Evolutionary conservation across 2,113 vertebrate species (phyloP), one percentile per base, ranked within the genome.

Genomic region (Struthio camelus): DNA sequence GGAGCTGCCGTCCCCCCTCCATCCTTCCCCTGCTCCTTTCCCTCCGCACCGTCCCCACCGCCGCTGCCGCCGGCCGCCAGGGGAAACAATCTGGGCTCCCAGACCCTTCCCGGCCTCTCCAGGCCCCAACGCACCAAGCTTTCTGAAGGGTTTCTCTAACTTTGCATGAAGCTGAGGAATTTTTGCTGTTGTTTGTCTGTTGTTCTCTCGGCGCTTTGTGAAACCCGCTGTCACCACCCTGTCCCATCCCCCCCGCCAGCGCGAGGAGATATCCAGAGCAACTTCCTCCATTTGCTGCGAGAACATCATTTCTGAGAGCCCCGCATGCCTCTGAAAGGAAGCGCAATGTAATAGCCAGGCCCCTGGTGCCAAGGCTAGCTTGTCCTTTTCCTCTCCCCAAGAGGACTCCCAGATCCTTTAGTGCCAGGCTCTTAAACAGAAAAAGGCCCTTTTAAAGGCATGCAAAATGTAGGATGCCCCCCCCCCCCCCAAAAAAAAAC

Each of bases 261-360:
- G 9, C 75, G 85, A 87, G 44, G 50, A 66, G 72, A 75, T 19
- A 19, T 85, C 80, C 94, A 93, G 89, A 93, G 97, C 95, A 91
- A 98, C 98, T 98, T 99, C 98, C 98, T 99, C 98, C 98, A 97
- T 97, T 98, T 98, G 98, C 98, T 96, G 84, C 16, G 94, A 97
- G 96, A 93, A 91, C 93, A 96, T 92, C 96, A 90, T 81, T 71
- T 27, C 23, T 56, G 61, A 85, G 46, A n/a, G 91, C 92, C 90
- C 96, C 78, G 64, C 86, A 70, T 85, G 88, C 95, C 89, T 90
- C 96, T 84, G 78, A 96, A 93, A 96, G 97, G 96, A 97, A 97
- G 92, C 34, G 25, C 95, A 97, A 95, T 87, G 94, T 96, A 95
- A 96, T 93, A 85, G 95, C 75, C 92, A 66, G 89, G 94, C 97